A percentile compares a stretch with the other conserved stretches of the same genome.
Conservation (phyloP, 2,113 vertebrate genomes). For the Balaenoptera acutorostrata region DNA sequence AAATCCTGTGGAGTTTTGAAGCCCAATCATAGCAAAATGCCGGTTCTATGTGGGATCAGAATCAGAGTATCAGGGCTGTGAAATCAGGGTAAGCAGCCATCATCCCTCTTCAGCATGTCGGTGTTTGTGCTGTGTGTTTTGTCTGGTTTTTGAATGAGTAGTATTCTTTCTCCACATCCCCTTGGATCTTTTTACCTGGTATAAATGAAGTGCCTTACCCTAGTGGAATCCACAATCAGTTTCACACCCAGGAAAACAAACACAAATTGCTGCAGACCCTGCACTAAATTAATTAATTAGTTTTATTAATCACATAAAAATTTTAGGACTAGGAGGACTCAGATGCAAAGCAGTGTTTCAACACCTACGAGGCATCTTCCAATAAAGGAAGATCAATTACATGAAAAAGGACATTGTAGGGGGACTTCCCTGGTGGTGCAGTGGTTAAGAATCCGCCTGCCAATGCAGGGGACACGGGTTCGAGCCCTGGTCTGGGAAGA, state of each 20-base stretch:
- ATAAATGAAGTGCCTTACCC: neutral
- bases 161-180: neutral
- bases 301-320: neutral
- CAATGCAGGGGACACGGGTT: too few relatives aligned
- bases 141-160: neutral
- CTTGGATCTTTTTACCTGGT: neutral
- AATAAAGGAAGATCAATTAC: neutral
- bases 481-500: too few relatives aligned
- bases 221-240: rapidly evolving
- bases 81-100: rapidly evolving
- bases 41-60: too few relatives aligned
- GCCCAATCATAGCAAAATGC: rapidly evolving
- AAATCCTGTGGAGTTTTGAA: neutral
- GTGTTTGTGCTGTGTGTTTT: neutral
- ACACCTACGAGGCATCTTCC: neutral
- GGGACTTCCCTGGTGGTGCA: too few relatives aligned
- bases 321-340: neutral
- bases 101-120: rapidly evolving
- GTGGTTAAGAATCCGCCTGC: too few relatives aligned
- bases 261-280: neutral
- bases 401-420: neutral
- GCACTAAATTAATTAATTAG: too few relatives aligned
- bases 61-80: neutral
- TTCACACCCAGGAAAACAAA: neutral
- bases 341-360: neutral